A percentile compares a stretch with the other conserved stretches of the same genome.
Evolutionary conservation across 2,797 vertebrate genomes (phyloP).

Genomic region (Trichosurus vulpecula): DNA sequence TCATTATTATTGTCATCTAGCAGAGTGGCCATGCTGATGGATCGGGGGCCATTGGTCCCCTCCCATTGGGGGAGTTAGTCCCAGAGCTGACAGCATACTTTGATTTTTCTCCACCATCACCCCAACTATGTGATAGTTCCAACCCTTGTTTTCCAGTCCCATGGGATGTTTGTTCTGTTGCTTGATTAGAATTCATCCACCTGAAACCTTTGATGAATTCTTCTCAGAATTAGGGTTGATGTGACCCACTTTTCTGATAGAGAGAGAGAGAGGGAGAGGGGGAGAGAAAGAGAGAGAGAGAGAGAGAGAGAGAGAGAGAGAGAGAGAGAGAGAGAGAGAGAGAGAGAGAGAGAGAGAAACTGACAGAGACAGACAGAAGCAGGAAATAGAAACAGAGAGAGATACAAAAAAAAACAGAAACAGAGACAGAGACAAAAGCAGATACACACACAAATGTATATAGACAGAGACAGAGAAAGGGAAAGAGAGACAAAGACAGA

Average conservation of each 20-base stretch:
- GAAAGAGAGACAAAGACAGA: too few species aligned
- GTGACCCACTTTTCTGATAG: neutral
- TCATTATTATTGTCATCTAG: neutral
- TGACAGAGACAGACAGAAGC: neutral
- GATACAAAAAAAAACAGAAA: too few species aligned
- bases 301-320: neutral
- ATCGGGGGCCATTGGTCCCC: neutral
- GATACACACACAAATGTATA: neutral
- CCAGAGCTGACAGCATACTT: neutral
- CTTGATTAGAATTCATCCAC: neutral
- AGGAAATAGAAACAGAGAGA: too few species aligned
- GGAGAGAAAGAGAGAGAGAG: neutral
- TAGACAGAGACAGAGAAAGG: neutral
- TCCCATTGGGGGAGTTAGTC: neutral
- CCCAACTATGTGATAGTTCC: neutral
- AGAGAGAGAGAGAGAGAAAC: neutral
- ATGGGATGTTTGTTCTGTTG: neutral
- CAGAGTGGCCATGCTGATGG: neutral
- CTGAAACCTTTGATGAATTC: neutral
- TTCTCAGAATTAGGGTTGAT: neutral
- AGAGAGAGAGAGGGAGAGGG: neutral
- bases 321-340: too few species aligned
- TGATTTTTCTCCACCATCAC: neutral
- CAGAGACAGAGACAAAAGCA: too few species aligned
- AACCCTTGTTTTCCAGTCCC: neutral